Evolutionary conservation across 2,113 vertebrate species (phyloP).

Genomic region (Paramisgurnus dabryanus): DNA sequence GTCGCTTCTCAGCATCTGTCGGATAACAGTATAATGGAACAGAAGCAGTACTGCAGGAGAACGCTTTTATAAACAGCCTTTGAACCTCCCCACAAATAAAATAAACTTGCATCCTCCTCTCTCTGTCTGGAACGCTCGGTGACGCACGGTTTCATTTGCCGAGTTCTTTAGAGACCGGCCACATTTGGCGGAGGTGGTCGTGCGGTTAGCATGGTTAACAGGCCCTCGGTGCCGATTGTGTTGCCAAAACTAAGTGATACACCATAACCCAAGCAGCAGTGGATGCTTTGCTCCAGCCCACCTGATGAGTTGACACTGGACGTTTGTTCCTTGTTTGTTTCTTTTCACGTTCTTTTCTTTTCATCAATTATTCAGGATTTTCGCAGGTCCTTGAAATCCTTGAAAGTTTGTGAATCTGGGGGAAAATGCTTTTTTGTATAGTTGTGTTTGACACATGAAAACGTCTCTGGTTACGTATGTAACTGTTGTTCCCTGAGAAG

Average conservation of each 20-base stretch:
- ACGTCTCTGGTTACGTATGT: no score
- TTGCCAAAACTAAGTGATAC: neutral
- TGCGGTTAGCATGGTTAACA: conserved; percentile 51
- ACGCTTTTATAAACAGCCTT: conserved; percentile 60
- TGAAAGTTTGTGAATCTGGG: no score
- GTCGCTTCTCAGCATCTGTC: conserved; percentile 49
- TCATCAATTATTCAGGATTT: neutral
- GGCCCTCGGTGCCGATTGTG: conserved; percentile 35
- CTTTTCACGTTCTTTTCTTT: neutral
- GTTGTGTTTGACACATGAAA: no score
- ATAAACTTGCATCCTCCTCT: conserved; percentile 47
- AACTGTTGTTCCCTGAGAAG: no score
- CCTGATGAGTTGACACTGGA: neutral
- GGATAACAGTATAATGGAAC: conserved; percentile 53
- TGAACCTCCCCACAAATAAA: conserved; percentile 56
- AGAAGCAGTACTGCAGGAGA: conserved; percentile 48
- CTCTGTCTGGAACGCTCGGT: conserved; percentile 50
- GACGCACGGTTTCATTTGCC: conserved; percentile 35
- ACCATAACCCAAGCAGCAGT: neutral
- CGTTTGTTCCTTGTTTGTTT: neutral
- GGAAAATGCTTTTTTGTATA: no score
- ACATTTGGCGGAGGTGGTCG: conserved; percentile 48
- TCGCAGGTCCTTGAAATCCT: no score
- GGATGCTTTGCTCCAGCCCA: conserved; percentile 1
- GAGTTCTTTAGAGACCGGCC: conserved; percentile 44